Evolutionary conservation across 1,140 invertebrate genomes (phyloP).

Genomic region (Plectus sambesii): DNA sequence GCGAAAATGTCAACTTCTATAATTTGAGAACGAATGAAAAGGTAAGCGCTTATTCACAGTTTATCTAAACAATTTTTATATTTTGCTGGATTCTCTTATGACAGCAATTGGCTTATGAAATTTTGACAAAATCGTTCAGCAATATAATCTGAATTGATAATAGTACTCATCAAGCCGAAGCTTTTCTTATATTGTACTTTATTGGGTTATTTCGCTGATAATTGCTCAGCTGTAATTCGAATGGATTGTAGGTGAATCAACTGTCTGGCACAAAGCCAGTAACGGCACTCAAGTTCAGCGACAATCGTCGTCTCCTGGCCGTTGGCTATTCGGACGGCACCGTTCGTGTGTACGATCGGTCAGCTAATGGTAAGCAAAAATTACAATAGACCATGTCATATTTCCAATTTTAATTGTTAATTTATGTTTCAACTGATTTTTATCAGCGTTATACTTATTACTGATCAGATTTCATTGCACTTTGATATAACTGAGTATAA

Average conservation of each 20-base stretch:
- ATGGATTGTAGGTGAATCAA: constrained; percentile 63
- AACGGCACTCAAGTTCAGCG: constrained; percentile 27
- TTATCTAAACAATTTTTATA: constrained; percentile 23
- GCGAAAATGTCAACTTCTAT: constrained; percentile 85
- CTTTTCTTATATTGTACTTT: too few species aligned
- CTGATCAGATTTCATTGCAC: too few species aligned
- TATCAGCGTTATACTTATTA: too few species aligned
- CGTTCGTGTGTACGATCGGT: constrained; percentile 61
- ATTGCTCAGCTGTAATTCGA: constrained; percentile 63
- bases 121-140: too few species aligned
- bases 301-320: constrained; percentile 62
- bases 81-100: too few species aligned
- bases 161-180: too few species aligned
- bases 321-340: constrained; percentile 81
- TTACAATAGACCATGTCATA: too few species aligned
- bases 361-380: constrained; percentile 15
- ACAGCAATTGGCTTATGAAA: too few species aligned
- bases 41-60: constrained; percentile 51
- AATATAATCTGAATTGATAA: too few species aligned
- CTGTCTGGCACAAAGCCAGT: constrained; percentile 49
- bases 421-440: constrained; percentile 51
- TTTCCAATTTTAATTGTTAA: constrained; percentile 2
- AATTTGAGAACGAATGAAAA: constrained; percentile 78
- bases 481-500: too few species aligned
- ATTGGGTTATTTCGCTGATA: too few species aligned